phyloP scores from a whole-genome alignment of 2,113 vertebrate species.

The Phodopus roborovskii region DNA sequence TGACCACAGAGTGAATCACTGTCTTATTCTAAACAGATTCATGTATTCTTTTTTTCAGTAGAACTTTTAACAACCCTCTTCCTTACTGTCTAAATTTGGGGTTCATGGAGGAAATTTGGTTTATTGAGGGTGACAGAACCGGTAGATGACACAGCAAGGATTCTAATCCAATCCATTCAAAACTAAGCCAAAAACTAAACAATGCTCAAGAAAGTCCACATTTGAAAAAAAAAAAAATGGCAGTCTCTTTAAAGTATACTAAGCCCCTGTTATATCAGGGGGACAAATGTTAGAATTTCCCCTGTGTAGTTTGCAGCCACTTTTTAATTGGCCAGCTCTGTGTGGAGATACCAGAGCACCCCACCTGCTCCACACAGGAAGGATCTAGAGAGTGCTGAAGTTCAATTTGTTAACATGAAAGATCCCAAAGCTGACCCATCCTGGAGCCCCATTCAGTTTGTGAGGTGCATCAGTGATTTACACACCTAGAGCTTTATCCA shows the following conservation, averaged over 20 bases:
- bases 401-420: background rate
- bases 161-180: background rate
- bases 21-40: background rate
- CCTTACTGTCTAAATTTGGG: background rate
- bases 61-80: background rate
- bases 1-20: too few species aligned
- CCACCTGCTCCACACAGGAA: background rate
- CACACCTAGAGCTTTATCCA: background rate
- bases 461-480: background rate
- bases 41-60: background rate
- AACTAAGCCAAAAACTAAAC: constrained; percentile 15
- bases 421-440: background rate
- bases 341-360: background rate
- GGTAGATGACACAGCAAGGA: background rate
- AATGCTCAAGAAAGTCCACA: background rate
- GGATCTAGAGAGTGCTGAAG: background rate
- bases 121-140: background rate
- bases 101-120: background rate
- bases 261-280: background rate
- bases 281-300: background rate
- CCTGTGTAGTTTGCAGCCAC: background rate
- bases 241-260: background rate
- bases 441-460: background rate
- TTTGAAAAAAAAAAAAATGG: background rate
- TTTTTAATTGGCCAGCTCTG: background rate